Base-by-base conservation (phyloP, 2,113 vertebrate genomes). In the Alces alces region DNA sequence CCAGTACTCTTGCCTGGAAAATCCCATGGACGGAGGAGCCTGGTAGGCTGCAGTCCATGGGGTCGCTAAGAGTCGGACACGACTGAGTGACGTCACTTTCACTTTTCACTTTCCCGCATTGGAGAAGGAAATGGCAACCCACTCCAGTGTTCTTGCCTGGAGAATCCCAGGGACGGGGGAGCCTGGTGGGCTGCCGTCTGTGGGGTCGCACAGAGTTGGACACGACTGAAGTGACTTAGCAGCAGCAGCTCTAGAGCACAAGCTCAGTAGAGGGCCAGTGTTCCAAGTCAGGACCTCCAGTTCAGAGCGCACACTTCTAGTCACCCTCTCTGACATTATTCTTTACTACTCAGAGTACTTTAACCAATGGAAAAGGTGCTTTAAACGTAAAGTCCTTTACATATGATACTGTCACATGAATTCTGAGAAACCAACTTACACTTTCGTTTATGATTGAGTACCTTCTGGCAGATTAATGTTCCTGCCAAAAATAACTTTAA, bases 41-140 rank as follows among this genome's bases (percentile, higher is more conserved):
- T 36, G 17, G 33, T 36, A 5, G 1, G 4, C n/a, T 5, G 17
- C 17, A 36, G n/a, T 11, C 33, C 33, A 36, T 11, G 64, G 17
- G 4, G n/a, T 36, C 2, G 1, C 33, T 1, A 21, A 66, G n/a
- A 66, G n/a, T 66, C 0, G 1, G 17, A 21, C n/a, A 36, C 0
- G 2, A 66, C 60, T 61, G 28, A 30, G 28, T 1, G 5, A 30
- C 61, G 19, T 66, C 7, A 66, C 33, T 66, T 66, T n/a, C 61
- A 19, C 16, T 66, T 66, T 19, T 66, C 61, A 64, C 61, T 66
- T 66, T 66, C 16, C 2, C 11, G n/a, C n/a, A 36, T 5, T 66
- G 9, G 4, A 70, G 64, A 70, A 36, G n/a, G n/a, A 36, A 36
- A 36, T 70, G 66, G n/a, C 66, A 36, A 23, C 9, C n/a, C 19